phyloP scores from a whole-genome alignment of 2,797 vertebrate genomes.

The Cetoscarus ocellatus region DNA sequence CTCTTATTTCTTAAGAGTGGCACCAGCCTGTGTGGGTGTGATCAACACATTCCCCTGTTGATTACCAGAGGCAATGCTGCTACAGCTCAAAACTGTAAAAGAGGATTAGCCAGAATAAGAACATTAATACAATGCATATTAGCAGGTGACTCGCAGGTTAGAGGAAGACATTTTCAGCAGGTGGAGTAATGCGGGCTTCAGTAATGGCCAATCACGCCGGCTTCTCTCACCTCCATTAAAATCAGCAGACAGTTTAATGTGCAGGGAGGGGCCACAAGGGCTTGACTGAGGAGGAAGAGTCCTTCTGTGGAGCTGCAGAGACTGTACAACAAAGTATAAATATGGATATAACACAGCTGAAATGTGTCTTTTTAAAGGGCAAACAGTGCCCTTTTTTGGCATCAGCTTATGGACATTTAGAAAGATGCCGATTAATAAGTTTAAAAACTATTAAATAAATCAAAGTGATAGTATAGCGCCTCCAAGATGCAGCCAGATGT shows the following conservation, averaged over 20 bases:
- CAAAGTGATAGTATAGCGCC: no score
- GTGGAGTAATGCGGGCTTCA: slow-evolving; percentile 56
- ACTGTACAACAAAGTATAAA: slow-evolving; percentile 38
- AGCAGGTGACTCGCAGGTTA: slow-evolving; percentile 42
- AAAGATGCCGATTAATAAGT: slow-evolving; percentile 13
- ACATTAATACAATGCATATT: slow-evolving; percentile 60
- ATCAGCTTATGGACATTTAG: slow-evolving; percentile 18
- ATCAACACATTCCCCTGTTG: slow-evolving; percentile 18
- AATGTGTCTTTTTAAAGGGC: slow-evolving; percentile 12
- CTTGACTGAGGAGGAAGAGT: slow-evolving; percentile 42
- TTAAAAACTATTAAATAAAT: not conserved
- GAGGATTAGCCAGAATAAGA: slow-evolving; percentile 45
- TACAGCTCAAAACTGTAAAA: slow-evolving; percentile 38
- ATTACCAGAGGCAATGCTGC: slow-evolving; percentile 24
- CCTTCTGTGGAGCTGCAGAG: slow-evolving; percentile 47
- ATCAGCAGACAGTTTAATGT: slow-evolving; percentile 78
- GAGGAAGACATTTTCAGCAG: slow-evolving; percentile 59
- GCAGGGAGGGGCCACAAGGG: slow-evolving; percentile 69
- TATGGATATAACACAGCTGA: slow-evolving; percentile 23
- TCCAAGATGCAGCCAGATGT: not conserved
- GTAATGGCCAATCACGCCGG: slow-evolving; percentile 74
- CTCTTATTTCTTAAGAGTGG: slow-evolving; percentile 14
- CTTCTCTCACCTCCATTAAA: slow-evolving; percentile 72
- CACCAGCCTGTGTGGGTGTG: slow-evolving; percentile 4
- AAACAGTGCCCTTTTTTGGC: slow-evolving; percentile 6